Conservation (phyloP, 2,888 invertebrate species). For the Atethmia centrago region DNA sequence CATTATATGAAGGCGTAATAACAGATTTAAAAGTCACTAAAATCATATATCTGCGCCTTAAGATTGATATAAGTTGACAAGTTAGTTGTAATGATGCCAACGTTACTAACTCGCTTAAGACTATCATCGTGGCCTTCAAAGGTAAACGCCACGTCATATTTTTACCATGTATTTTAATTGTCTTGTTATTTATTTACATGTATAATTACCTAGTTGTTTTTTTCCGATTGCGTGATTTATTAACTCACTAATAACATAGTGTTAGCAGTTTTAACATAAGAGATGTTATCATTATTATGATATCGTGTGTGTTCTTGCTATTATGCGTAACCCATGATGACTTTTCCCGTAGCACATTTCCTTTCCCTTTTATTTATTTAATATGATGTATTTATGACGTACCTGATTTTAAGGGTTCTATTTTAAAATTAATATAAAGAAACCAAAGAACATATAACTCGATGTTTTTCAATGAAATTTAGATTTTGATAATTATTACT, state of each 20-base stretch:
- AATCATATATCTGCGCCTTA: too few species aligned
- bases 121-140: constrained; percentile 13
- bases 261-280: not conserved
- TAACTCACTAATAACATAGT: constrained; percentile 10
- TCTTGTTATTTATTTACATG: constrained; percentile 14
- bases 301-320: constrained; percentile 13
- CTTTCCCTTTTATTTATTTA: not conserved
- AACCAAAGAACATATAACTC: not conserved
- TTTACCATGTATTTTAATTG: constrained; percentile 31
- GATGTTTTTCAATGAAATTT: not conserved
- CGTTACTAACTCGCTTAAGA: not conserved
- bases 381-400: not conserved
- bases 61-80: not conserved
- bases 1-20: too few species aligned
- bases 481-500: not conserved
- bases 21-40: too few species aligned
- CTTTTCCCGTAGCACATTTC: constrained; percentile 11
- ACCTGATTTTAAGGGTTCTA: not conserved
- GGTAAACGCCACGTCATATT: constrained; percentile 17
- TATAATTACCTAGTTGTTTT: constrained; percentile 13
- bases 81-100: not conserved
- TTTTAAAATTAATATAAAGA: not conserved
- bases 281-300: constrained; percentile 12
- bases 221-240: constrained; percentile 40
- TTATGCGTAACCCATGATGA: constrained; percentile 5